Conservation (phyloP, 2,797 vertebrate genomes). For the Malurus leucopterus region DNA sequence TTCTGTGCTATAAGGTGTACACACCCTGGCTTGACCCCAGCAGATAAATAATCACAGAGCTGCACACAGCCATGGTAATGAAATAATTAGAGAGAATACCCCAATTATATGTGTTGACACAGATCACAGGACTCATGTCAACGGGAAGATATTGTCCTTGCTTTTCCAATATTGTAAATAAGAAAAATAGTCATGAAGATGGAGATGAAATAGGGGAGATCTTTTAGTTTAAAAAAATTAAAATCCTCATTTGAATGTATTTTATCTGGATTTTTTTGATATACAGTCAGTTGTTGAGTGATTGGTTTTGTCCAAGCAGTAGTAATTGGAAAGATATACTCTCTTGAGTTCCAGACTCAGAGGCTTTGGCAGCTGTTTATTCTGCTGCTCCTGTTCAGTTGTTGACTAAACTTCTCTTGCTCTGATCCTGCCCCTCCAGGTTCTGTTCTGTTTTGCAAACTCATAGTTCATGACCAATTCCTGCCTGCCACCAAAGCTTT, state of each 20-base stretch:
- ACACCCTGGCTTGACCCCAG: neutral
- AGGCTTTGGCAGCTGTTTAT: neutral
- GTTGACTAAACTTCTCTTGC: neutral
- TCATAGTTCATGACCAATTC: neutral
- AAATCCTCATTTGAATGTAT: neutral
- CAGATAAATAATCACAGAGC: neutral
- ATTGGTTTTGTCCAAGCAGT: neutral
- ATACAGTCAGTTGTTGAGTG: neutral
- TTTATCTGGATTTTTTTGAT: neutral
- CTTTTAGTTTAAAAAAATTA: neutral
- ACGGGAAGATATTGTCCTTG: neutral
- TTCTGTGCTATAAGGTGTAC: rapidly evolving
- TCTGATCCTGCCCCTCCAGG: neutral
- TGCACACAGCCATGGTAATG: rapidly evolving
- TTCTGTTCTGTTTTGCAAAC: neutral
- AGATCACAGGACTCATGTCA: neutral
- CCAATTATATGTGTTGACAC: neutral
- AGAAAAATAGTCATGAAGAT: neutral
- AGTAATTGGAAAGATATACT: neutral
- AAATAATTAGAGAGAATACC: neutral
- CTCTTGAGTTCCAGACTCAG: neutral
- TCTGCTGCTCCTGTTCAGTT: neutral
- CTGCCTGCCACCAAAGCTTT: neutral
- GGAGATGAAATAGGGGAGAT: neutral
- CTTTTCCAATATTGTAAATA: neutral